Evolutionary conservation across 1,140 invertebrate species (phyloP).

Genomic region (Psilanteris sp.): DNA sequence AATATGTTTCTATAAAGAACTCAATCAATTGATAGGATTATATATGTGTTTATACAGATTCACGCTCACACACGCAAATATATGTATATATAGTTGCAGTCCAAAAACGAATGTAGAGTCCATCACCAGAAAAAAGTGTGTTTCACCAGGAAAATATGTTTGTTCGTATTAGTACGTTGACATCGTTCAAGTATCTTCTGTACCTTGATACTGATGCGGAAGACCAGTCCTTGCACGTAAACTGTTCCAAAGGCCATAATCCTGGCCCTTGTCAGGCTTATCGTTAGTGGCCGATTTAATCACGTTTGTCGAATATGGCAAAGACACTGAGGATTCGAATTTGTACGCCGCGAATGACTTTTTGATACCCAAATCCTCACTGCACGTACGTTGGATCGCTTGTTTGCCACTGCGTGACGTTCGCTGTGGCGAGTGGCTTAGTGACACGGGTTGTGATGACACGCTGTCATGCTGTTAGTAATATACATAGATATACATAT

Average conservation of each 20-base stretch:
- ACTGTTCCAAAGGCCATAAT: conserved; percentile 73
- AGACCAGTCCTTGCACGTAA: conserved; percentile 72
- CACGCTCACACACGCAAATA: too few relatives aligned
- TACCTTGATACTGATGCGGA: conserved; percentile 77
- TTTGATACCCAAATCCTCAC: conserved; percentile 68
- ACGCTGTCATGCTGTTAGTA: conserved; percentile 75
- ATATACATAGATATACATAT: conserved; percentile 65
- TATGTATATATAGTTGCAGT: conserved; percentile 5
- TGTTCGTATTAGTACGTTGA: conserved; percentile 33
- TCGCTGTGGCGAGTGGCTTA: conserved; percentile 69
- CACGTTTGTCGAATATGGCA: conserved; percentile 71
- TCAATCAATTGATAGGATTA: too few relatives aligned
- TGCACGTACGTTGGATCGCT: conserved; percentile 46
- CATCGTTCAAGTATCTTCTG: conserved; percentile 71
- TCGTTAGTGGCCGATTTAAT: conserved; percentile 65
- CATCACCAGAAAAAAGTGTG: conserved; percentile 54
- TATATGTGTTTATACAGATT: too few relatives aligned
- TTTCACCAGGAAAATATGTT: too few relatives aligned
- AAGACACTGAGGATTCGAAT: conserved; percentile 70
- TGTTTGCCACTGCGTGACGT: conserved; percentile 57
- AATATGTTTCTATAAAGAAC: too few relatives aligned
- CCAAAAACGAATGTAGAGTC: conserved; percentile 6
- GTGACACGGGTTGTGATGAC: conserved; percentile 65
- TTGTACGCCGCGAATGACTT: conserved; percentile 65
- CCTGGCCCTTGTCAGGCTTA: conserved; percentile 67